phyloP scores from a whole-genome alignment of 2,113 vertebrate species.

The Empidonax alnorum region DNA sequence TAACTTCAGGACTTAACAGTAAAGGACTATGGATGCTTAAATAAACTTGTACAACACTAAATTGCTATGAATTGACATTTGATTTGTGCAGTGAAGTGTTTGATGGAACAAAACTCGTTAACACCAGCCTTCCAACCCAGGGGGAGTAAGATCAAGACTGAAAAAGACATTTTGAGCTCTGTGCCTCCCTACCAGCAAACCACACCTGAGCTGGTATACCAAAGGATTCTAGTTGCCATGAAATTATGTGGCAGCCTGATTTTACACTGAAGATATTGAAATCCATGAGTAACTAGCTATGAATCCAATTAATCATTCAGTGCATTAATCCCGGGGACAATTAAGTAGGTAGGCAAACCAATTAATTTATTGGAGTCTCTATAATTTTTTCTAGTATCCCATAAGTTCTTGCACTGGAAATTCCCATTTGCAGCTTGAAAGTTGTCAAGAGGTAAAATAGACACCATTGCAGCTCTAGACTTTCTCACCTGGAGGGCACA shows the following conservation, averaged over 20 bases:
- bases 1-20: not conserved
- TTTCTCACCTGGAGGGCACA: conserved; percentile 36
- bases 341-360: conserved; percentile 1
- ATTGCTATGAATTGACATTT: not conserved
- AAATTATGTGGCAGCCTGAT: not conserved
- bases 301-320: conserved; percentile 31
- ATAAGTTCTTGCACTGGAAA: not conserved
- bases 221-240: not conserved
- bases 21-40: not conserved
- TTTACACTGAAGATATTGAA: not conserved
- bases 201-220: not conserved
- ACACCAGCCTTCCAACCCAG: not conserved
- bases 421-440: conserved; percentile 6
- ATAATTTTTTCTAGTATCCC: not conserved
- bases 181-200: not conserved
- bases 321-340: conserved; percentile 8
- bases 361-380: not conserved
- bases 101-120: not conserved
- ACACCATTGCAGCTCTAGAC: not conserved
- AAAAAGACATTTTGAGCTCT: not conserved
- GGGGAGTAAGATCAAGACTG: not conserved
- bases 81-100: not conserved
- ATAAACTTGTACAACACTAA: not conserved
- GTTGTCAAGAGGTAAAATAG: not conserved
- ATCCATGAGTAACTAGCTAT: not conserved